Evolutionary conservation across 2,888 invertebrate species (phyloP).

Genomic region (Stictocephala bisonia): DNA sequence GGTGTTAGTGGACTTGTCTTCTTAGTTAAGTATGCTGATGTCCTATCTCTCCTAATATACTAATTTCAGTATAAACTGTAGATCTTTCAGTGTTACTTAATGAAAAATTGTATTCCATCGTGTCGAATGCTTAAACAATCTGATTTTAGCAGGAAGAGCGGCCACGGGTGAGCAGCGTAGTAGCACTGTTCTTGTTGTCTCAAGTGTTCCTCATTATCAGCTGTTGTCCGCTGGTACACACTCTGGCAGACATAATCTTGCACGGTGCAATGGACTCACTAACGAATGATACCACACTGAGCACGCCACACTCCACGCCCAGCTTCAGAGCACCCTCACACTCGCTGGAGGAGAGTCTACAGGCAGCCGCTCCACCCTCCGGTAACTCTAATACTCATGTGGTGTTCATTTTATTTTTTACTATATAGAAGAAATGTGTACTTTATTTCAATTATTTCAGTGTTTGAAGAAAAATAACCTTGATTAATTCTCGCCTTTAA

Average conservation of each 20-base stretch:
- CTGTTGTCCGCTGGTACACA: slow-evolving; percentile 90
- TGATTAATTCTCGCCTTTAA: too few relatives aligned
- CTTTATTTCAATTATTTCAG: too few relatives aligned
- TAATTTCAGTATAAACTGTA: too few relatives aligned
- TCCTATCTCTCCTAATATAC: too few relatives aligned
- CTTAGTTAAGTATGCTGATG: too few relatives aligned
- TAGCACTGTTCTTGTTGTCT: slow-evolving; percentile 89
- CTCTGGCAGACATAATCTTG: slow-evolving; percentile 89
- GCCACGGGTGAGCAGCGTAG: slow-evolving; percentile 88
- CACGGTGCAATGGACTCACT: slow-evolving; percentile 81
- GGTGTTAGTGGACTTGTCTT: too few relatives aligned
- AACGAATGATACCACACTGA: slow-evolving; percentile 8
- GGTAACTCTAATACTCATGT: slow-evolving; percentile 3
- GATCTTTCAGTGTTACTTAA: too few relatives aligned
- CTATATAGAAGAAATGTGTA: too few relatives aligned
- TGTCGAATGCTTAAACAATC: slow-evolving; percentile 59
- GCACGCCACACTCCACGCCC: slow-evolving; percentile 64
- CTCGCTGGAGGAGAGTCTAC: slow-evolving; percentile 81
- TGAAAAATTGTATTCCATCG: too few relatives aligned
- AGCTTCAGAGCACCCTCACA: slow-evolving; percentile 71
- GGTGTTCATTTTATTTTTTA: background rate
- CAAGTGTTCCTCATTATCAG: slow-evolving; percentile 96
- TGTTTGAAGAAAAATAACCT: too few relatives aligned
- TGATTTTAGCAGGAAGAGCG: slow-evolving; percentile 68
- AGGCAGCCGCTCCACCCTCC: slow-evolving; percentile 63